A percentile compares a stretch with the other conserved stretches of the same genome.
These are phyloP conservation scores for Musca vetustissima DNA, from an alignment of 1,140 invertebrate species.

Conservation along the genomic window DNA sequence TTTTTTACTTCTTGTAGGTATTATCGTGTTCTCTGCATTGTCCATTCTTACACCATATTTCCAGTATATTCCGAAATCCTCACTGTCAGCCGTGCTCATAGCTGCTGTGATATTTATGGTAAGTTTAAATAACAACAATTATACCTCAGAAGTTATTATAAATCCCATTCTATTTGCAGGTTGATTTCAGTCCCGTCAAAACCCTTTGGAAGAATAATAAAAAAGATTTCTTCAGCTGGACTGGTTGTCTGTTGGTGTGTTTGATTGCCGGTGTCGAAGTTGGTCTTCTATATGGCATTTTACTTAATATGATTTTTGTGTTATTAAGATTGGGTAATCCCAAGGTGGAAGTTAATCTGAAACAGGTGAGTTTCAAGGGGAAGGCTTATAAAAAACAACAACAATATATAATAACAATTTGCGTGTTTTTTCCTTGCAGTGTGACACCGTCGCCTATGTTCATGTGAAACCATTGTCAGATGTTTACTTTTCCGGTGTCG, in stretches of 20 bases:
- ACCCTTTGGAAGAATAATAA: slow-evolving; percentile 75
- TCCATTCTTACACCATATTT: slow-evolving; percentile 82
- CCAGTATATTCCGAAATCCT: slow-evolving; percentile 77
- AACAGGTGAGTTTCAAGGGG: slow-evolving; percentile 59
- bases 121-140: slow-evolving; percentile 25
- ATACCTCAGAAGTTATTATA: no score
- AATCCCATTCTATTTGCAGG: slow-evolving; percentile 46
- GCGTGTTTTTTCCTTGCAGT: slow-evolving; percentile 31
- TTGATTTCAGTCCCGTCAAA: slow-evolving; percentile 68
- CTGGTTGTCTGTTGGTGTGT: slow-evolving; percentile 77
- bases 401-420: no score
- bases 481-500: slow-evolving; percentile 67
- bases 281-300: slow-evolving; percentile 84
- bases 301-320: slow-evolving; percentile 77
- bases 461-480: slow-evolving; percentile 64
- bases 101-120: slow-evolving; percentile 89
- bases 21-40: slow-evolving; percentile 61
- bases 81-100: slow-evolving; percentile 80
- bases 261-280: slow-evolving; percentile 80
- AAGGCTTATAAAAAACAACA: no score
- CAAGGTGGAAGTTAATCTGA: slow-evolving; percentile 64
- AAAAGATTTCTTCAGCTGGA: slow-evolving; percentile 69
- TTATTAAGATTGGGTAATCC: slow-evolving; percentile 81
- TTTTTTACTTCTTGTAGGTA: slow-evolving; percentile 37
- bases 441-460: slow-evolving; percentile 56